Percentiles rank a stretch among this genome's conserved stretches.
Conservation (phyloP, 2,113 vertebrate genomes). For the Xenopus borealis region DNA sequence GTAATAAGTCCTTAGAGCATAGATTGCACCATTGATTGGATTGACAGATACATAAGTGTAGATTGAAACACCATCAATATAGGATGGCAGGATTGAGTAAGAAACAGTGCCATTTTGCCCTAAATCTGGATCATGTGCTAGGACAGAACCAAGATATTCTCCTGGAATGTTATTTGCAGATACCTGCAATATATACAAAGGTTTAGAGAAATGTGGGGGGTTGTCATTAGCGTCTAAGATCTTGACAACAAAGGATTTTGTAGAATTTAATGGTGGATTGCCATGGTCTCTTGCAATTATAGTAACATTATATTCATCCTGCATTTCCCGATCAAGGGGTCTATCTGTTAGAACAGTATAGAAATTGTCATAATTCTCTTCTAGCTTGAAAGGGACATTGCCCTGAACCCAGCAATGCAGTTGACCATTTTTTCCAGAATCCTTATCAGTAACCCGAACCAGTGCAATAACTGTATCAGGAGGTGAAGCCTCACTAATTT, state of each 20-base stretch:
- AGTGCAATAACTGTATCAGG: slow-evolving; percentile 93
- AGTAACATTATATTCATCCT: slow-evolving; percentile 95
- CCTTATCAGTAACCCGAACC: slow-evolving; percentile 91
- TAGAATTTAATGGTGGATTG: slow-evolving; percentile 88
- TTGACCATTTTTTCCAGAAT: slow-evolving; percentile 92
- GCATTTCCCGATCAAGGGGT: slow-evolving; percentile 86
- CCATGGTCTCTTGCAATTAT: slow-evolving; percentile 94
- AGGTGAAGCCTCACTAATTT: slow-evolving; percentile 91
- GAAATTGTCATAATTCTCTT: slow-evolving; percentile 96
- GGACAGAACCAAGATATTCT: slow-evolving; percentile 90
- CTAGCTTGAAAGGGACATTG: slow-evolving; percentile 86
- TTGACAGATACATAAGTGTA: slow-evolving; percentile 97
- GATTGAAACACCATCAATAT: slow-evolving; percentile 92
- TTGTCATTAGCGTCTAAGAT: slow-evolving; percentile 97
- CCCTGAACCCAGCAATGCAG: slow-evolving; percentile 92
- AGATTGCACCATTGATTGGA: slow-evolving; percentile 94
- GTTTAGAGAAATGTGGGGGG: slow-evolving; percentile 89
- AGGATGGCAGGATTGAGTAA: slow-evolving; percentile 91
- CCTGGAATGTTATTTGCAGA: slow-evolving; percentile 97
- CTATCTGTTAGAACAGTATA: slow-evolving; percentile 94
- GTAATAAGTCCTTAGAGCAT: slow-evolving; percentile 94
- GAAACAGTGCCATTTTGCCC: slow-evolving; percentile 95
- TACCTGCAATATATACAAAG: slow-evolving; percentile 91
- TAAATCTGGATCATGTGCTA: slow-evolving; percentile 92
- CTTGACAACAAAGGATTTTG: slow-evolving; percentile 90